Evolutionary conservation across 2,797 vertebrate genomes (phyloP).

Genomic region (Pangasius mekongensis): DNA sequence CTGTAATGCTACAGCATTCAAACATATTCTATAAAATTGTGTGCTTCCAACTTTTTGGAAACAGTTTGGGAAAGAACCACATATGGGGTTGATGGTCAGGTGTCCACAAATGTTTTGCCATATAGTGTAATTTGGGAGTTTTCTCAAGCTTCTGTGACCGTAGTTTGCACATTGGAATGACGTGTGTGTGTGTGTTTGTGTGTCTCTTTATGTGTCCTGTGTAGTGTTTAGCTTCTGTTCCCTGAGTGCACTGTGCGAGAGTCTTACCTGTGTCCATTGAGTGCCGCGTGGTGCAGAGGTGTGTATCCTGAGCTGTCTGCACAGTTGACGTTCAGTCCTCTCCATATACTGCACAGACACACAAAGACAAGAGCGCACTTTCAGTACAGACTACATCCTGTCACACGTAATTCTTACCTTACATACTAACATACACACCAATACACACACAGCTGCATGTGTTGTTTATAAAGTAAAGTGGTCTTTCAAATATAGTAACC

Average conservation of each 20-base stretch:
- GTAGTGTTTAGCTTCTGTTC: background rate
- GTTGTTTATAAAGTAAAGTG: background rate
- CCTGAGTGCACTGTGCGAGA: background rate
- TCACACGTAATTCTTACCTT: background rate
- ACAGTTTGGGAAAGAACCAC: no score
- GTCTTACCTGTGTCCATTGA: constrained; percentile 93
- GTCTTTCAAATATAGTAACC: background rate
- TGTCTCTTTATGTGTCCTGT: background rate
- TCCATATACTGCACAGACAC: constrained; percentile 87
- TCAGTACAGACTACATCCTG: background rate
- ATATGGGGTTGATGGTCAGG: no score
- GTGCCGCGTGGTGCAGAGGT: constrained; percentile 91
- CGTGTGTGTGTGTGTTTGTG: constrained; percentile 20
- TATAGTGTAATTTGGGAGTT: background rate
- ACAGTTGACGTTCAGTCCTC: constrained; percentile 95
- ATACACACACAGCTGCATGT: background rate
- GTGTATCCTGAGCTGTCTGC: constrained; percentile 95
- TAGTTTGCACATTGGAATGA: background rate
- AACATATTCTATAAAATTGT: no score
- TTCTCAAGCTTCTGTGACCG: background rate
- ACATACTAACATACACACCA: background rate
- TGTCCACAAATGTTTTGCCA: no score
- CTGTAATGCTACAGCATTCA: no score
- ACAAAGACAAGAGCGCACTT: constrained; percentile 44
- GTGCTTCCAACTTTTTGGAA: no score